Base-by-base conservation (phyloP, 1,140 invertebrate species). In the Homarus americanus region DNA sequence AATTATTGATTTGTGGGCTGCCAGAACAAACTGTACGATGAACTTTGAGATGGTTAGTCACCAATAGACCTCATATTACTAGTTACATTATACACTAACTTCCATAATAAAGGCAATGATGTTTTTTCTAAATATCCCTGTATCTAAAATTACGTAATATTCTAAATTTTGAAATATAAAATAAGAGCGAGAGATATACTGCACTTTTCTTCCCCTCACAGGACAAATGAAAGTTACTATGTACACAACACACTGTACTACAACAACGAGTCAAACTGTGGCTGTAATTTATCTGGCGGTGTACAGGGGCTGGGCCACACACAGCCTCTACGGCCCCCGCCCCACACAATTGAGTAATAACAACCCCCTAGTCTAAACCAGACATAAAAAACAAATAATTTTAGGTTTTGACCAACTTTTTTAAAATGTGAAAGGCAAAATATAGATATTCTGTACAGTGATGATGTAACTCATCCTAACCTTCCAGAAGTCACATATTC, bases 381-480 rank as follows among this genome's bases (percentile, higher is more conserved):
- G 72, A 40, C 36, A 44, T 12, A n/a, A 32, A 76, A 28, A 9
- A n/a, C 24, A 63, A 53, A 82, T 20, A 58, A 34, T 63, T 82
- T 63, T 34, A 58, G 49, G 63, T 34, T 63, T 44, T 44, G 34
- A 58, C 79, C 36, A 41, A n/a, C n/a, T n/a, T n/a, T 53, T 36
- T 82, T 34, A 63, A 63, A 63, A 58, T 82, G 32, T 82, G 38
- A 82, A 32, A 63, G 79, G 79, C 41, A 82, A 82, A 82, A 82
- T 82, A 82, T 82, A 82, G 53, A 82, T 63, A 82, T 82, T 53
- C 79, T 82, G 49, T 82, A 58, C n/a, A 58, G 79, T 63, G 53
- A 82, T n/a, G 63, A 63, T 82, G 79, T 82, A 53, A 32, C 34
- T 41, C 63, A 34, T 34, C 63, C 79, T 53, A 53, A 53, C 41